phyloP scores from a whole-genome alignment of 2,888 invertebrate genomes.

The Sipha maydis region DNA sequence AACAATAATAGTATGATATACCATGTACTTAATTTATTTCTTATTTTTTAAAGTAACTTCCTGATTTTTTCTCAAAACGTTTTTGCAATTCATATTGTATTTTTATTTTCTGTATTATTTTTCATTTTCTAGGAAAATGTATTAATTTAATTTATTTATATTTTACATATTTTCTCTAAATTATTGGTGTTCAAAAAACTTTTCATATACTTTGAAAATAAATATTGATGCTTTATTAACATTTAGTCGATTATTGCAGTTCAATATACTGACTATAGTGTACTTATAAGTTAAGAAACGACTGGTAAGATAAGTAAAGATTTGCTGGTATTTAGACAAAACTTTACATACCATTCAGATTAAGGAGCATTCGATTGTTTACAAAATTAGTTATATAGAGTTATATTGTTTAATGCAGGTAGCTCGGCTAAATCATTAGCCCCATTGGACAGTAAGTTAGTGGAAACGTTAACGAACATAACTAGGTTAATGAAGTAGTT shows the following conservation, averaged over 20 bases:
- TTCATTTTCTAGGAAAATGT: too few relatives aligned
- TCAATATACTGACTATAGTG: background rate
- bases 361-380: background rate
- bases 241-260: background rate
- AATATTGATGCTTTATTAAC: too few relatives aligned
- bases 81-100: too few relatives aligned
- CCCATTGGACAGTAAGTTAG: background rate
- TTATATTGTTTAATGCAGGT: background rate
- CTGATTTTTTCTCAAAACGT: too few relatives aligned
- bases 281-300: background rate
- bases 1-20: too few relatives aligned
- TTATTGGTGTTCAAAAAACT: too few relatives aligned
- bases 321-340: background rate
- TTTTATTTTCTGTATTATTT: too few relatives aligned
- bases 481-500: slow-evolving; percentile 4
- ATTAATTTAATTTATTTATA: too few relatives aligned
- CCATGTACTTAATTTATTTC: too few relatives aligned
- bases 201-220: too few relatives aligned
- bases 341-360: background rate
- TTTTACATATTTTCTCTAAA: too few relatives aligned
- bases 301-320: background rate
- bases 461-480: background rate
- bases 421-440: background rate
- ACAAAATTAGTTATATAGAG: background rate
- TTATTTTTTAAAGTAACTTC: too few relatives aligned